Evolutionary conservation across 2,113 vertebrate species (phyloP).

Genomic region (Bubo scandiacus): DNA sequence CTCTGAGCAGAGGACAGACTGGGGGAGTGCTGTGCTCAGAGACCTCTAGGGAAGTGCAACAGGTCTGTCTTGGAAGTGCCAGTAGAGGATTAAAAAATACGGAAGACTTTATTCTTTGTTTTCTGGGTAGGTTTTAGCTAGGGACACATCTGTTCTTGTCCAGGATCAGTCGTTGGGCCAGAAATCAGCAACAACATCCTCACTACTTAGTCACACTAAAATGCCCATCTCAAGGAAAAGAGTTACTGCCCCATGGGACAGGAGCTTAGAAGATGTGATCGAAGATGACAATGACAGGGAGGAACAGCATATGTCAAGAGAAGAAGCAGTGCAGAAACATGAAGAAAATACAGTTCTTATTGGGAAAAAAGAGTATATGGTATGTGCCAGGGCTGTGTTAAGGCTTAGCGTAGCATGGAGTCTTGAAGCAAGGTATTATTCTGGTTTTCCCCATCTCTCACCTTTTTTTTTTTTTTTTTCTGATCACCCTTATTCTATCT

Average conservation of each 20-base stretch:
- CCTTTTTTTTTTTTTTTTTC: too few species aligned
- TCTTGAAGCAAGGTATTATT: background rate
- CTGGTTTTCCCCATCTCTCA: background rate
- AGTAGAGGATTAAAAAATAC: background rate
- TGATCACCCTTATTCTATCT: background rate
- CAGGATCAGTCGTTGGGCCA: conserved; percentile 64
- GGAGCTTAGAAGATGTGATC: conserved; percentile 80
- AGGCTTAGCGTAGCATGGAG: background rate
- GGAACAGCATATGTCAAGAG: background rate
- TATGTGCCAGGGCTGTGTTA: conserved; percentile 38
- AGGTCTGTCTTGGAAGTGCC: background rate
- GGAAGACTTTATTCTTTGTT: background rate
- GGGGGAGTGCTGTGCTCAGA: background rate
- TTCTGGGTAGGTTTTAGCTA: conserved; percentile 80
- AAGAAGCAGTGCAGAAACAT: conserved; percentile 47
- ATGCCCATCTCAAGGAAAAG: conserved; percentile 62
- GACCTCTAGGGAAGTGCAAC: background rate
- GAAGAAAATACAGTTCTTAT: too few species aligned
- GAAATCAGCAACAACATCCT: conserved; percentile 64
- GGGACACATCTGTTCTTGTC: conserved; percentile 64
- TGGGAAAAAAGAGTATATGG: conserved; percentile 71
- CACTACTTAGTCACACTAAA: conserved; percentile 56
- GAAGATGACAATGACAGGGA: conserved; percentile 76
- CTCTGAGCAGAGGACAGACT: too few species aligned
- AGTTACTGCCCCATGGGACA: conserved; percentile 80